Evolutionary conservation across 1,140 invertebrate genomes (phyloP).

Genomic region (Lasioglossum baleicum): DNA sequence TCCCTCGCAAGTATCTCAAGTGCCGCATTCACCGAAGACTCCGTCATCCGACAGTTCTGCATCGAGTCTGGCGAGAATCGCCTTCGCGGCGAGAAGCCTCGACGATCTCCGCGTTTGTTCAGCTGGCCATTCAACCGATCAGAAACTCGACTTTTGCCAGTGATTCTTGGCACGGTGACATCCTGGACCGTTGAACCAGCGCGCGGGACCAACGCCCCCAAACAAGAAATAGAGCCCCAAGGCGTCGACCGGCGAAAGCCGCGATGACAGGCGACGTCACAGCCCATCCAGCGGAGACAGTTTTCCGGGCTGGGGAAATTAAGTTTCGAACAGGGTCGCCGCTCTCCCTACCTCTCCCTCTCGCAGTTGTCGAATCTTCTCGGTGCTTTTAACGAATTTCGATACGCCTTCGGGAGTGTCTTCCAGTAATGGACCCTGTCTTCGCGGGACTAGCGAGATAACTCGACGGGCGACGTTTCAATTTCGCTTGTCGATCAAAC

Average conservation of each 20-base stretch:
- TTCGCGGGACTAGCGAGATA: neutral
- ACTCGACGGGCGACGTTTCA: constrained; percentile 19
- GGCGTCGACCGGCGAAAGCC: too few species aligned
- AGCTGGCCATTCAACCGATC: neutral
- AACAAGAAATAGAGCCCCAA: neutral
- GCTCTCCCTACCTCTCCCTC: too few species aligned
- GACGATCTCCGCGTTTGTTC: too few species aligned
- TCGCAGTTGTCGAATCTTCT: neutral
- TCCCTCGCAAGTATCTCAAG: too few species aligned
- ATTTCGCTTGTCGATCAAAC: constrained; percentile 13
- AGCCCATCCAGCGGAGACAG: neutral
- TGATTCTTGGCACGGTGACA: neutral
- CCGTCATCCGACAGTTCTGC: too few species aligned
- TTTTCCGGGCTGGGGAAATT: neutral
- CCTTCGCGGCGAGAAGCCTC: too few species aligned
- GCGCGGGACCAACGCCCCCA: neutral
- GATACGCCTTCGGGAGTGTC: neutral
- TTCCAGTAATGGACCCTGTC: neutral
- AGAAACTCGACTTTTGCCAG: neutral
- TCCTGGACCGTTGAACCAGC: neutral
- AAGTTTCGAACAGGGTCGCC: neutral
- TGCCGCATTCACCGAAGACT: too few species aligned
- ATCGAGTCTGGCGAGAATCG: too few species aligned
- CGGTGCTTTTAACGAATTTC: constrained; percentile 19
- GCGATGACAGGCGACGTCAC: neutral